Percentiles rank a stretch among this genome's conserved stretches.
Evolutionary conservation across 2,797 vertebrate species (phyloP).

Genomic region (Thalassophryne amazonica): DNA sequence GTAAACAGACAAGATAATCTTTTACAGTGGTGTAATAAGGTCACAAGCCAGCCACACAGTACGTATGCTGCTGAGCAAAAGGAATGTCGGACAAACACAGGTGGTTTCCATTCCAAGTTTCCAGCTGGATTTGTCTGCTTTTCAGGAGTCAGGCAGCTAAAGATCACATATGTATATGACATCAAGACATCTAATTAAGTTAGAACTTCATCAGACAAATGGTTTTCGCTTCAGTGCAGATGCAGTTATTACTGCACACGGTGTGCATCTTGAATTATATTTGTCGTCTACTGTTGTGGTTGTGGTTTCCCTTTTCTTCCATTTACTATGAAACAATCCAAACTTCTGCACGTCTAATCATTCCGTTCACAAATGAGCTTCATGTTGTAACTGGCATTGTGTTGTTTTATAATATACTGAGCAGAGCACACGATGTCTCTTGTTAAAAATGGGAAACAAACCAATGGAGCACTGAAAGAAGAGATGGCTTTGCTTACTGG

Average conservation of each 20-base stretch:
- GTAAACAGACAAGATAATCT: slow-evolving; percentile 74
- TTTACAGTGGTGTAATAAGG: slow-evolving; percentile 59
- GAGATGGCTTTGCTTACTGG: slow-evolving; percentile 76
- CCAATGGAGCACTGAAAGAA: slow-evolving; percentile 66
- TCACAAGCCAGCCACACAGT: slow-evolving; percentile 25
- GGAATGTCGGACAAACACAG: slow-evolving; percentile 61
- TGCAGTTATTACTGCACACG: neutral
- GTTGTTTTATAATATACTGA: slow-evolving; percentile 37
- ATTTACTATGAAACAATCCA: no score
- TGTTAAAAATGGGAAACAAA: slow-evolving; percentile 56
- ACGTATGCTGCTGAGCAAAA: slow-evolving; percentile 25
- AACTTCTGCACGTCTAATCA: no score
- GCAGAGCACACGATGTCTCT: slow-evolving; percentile 47
- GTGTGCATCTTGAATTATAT: neutral
- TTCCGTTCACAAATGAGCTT: no score
- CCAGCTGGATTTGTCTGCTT: slow-evolving; percentile 24
- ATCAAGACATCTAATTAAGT: slow-evolving; percentile 7
- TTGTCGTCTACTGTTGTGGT: neutral
- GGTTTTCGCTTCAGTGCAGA: neutral
- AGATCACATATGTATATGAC: neutral
- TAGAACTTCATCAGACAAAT: neutral
- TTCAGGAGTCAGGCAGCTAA: slow-evolving; percentile 2
- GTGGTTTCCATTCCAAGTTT: slow-evolving; percentile 59
- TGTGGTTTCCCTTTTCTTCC: neutral
- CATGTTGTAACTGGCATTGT: slow-evolving; percentile 14